These are phyloP conservation scores for Aleiodes testaceus DNA, from an alignment of 2,888 invertebrate species.

Conservation along the genomic window DNA sequence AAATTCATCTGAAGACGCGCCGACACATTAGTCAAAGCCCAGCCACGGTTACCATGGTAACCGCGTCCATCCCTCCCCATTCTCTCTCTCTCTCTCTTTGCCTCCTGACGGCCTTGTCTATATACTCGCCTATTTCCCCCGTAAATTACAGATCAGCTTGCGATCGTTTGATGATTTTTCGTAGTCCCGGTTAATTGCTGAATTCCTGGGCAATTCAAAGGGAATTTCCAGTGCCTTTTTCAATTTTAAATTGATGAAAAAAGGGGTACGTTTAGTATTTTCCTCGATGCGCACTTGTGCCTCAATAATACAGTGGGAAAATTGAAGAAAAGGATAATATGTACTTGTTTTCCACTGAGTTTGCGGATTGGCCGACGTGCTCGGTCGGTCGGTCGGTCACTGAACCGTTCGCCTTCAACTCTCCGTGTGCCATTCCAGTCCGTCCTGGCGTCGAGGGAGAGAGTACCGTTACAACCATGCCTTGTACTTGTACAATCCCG, in stretches of 20 bases:
- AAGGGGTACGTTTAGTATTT: neutral
- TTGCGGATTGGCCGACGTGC: conserved; percentile 50
- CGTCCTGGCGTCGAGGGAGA: conserved; percentile 56
- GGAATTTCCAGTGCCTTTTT: conserved; percentile 15
- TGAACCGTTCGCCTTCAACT: conserved; percentile 65
- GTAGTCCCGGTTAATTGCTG: neutral
- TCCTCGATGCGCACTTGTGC: conserved; percentile 44
- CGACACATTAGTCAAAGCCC: conserved; percentile 60
- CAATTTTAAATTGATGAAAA: too few species aligned
- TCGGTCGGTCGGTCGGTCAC: conserved; percentile 69
- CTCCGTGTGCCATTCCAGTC: conserved; percentile 56
- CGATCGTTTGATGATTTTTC: conserved; percentile 19
- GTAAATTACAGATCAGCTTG: conserved; percentile 14
- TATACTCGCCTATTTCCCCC: conserved; percentile 35
- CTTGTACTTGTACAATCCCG: conserved; percentile 41
- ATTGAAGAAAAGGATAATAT: conserved; percentile 8
- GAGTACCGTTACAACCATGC: conserved; percentile 65
- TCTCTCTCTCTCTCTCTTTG: neutral
- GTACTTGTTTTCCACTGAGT: conserved; percentile 47
- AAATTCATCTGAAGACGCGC: conserved; percentile 65
- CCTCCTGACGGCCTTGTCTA: conserved; percentile 45
- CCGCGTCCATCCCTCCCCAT: conserved; percentile 66
- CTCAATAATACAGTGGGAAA: neutral
- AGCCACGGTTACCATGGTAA: conserved; percentile 68
- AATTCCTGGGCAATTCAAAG: too few species aligned